Evolutionary conservation across 2,888 invertebrate genomes (phyloP), one percentile per base, ranked within the genome.

Genomic region (Byasa hedistus): DNA sequence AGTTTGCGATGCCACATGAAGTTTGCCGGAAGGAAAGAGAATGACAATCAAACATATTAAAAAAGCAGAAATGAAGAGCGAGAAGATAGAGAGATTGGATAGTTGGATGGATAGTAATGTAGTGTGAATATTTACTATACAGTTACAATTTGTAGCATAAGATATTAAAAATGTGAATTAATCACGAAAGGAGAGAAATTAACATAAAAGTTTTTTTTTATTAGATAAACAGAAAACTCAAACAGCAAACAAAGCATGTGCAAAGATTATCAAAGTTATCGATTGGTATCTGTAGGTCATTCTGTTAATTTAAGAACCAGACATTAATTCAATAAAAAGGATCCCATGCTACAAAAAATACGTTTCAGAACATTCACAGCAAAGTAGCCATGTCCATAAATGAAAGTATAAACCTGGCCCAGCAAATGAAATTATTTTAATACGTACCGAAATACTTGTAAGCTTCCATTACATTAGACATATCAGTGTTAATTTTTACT

Each of bases 21-120:
- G 87, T 77, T 85, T 85, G 90, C 91, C 89, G 83, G 90, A 90
- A 90, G 90, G 89, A 89, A 91, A 91, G 89, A 91, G 90, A 91
- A 90, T 83, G 82, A 89, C 86, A 83, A 84, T 90, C 84, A 90
- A 90, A 76, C 77, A 79, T 83, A 78, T 82, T 78, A 79, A 85
- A 84, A 80, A 89, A 89, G 89, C 89, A 75, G 77, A 81, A 79
- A 82, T 75, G 73, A 77, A 78, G 76, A 81, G 85, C 81, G 75
- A 76, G 60, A 44, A 60, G 57, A 27, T 24, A 56, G 55, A 55
- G 1, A 64, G 23, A 39, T 52, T 59, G 21, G 36, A 57, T 51
- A 63, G 56, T 52, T 56, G 22, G 27, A 54, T 56, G 19, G 48
- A 48, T 48, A 12, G 15, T 15, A 59, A 60, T 56, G 51, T 32